These are phyloP conservation scores for Cepaea hortensis DNA, from an alignment of 2,888 invertebrate species.

Conservation along the genomic window DNA sequence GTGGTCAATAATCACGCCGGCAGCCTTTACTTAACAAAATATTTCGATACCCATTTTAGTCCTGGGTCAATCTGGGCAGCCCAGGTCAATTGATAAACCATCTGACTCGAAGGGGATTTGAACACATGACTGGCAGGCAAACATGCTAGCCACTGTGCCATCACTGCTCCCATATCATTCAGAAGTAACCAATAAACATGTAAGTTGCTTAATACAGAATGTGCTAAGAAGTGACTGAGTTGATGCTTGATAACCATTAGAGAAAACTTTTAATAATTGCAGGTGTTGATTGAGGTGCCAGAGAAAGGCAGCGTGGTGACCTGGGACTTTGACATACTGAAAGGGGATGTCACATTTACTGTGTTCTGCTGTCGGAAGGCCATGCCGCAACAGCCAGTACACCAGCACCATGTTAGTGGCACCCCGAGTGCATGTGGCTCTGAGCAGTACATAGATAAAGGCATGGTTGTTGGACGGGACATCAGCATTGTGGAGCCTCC, in stretches of 20 bases:
- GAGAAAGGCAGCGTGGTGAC: conserved; percentile 93
- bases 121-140: too few relatives aligned
- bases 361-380: conserved; percentile 79
- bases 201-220: too few relatives aligned
- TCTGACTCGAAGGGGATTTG: too few relatives aligned
- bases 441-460: conserved; percentile 80
- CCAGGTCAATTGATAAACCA: too few relatives aligned
- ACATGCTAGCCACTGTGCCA: too few relatives aligned
- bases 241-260: not conserved
- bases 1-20: too few relatives aligned
- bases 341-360: conserved; percentile 90
- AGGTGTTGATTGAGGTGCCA: conserved; percentile 84
- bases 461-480: conserved; percentile 82
- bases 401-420: conserved; percentile 73
- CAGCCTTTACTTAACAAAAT: too few relatives aligned
- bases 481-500: conserved; percentile 87
- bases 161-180: too few relatives aligned
- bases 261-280: not conserved
- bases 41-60: too few relatives aligned
- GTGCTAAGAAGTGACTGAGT: not conserved
- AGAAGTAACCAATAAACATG: too few relatives aligned
- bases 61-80: too few relatives aligned
- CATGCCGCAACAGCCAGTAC: conserved; percentile 64
- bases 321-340: conserved; percentile 96
- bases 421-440: conserved; percentile 68